Percentiles rank a stretch among this genome's conserved stretches.
phyloP scores from a whole-genome alignment of 2,888 invertebrate species.

The Pristionchus japonicus region DNA sequence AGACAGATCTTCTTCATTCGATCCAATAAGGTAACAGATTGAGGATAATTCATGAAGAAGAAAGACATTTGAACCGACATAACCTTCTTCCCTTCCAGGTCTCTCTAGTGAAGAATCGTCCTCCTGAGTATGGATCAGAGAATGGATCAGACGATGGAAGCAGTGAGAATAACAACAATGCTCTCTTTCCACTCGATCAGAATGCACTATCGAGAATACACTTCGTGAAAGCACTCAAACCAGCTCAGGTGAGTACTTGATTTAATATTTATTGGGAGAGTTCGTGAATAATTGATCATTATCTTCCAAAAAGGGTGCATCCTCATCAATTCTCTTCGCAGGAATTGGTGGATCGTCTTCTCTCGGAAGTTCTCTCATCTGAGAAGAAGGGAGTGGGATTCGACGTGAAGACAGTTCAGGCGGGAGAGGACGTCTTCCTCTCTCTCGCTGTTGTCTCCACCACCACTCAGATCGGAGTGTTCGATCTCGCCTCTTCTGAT shows the following conservation, averaged over 20 bases:
- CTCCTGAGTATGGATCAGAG: slow-evolving; percentile 71
- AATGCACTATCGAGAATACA: slow-evolving; percentile 67
- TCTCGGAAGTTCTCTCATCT: slow-evolving; percentile 63
- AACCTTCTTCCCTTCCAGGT: slow-evolving; percentile 53
- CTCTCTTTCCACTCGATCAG: slow-evolving; percentile 69
- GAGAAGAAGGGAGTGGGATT: slow-evolving; percentile 81
- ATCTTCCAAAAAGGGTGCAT: too few species aligned
- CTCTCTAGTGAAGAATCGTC: slow-evolving; percentile 69
- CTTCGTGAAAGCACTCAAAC: slow-evolving; percentile 70
- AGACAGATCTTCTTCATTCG: slow-evolving; percentile 95
- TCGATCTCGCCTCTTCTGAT: slow-evolving; percentile 72
- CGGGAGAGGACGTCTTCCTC: slow-evolving; percentile 85
- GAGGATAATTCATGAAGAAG: background rate
- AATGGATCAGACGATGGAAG: slow-evolving; percentile 67
- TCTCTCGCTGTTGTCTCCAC: slow-evolving; percentile 86
- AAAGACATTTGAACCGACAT: too few species aligned
- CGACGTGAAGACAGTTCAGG: slow-evolving; percentile 93
- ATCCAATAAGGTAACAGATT: slow-evolving; percentile 82
- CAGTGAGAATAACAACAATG: slow-evolving; percentile 65
- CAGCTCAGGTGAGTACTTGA: slow-evolving; percentile 65
- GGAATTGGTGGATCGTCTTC: slow-evolving; percentile 65
- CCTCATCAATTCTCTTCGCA: slow-evolving; percentile 46
- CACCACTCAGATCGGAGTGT: slow-evolving; percentile 79
- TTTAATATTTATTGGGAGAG: background rate
- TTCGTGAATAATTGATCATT: too few species aligned